Conservation (phyloP, 2,113 vertebrate species). For the Xiphophorus couchianus region DNA sequence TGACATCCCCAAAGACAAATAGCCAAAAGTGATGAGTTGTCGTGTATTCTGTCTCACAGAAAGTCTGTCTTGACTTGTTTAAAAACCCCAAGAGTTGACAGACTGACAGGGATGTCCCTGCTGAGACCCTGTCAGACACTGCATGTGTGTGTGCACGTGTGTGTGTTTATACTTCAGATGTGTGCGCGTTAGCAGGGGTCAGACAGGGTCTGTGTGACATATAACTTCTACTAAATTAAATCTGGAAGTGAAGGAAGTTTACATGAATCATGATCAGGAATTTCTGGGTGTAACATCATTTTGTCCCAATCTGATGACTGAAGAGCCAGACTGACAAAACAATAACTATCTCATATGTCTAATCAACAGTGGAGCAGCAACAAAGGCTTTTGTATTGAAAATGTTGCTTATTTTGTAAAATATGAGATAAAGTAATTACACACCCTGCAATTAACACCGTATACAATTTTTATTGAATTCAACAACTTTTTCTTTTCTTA, state of each 20-base stretch:
- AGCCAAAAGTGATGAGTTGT: conserved; percentile 66
- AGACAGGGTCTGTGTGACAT: background rate
- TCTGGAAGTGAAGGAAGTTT: conserved; percentile 6
- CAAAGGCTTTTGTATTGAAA: no score
- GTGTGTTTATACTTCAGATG: background rate
- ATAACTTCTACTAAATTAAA: conserved; percentile 12
- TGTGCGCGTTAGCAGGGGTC: no score
- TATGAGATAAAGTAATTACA: no score
- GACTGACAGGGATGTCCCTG: conserved; percentile 57
- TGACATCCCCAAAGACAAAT: conserved; percentile 56
- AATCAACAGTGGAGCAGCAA: no score
- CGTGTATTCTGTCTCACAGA: conserved; percentile 53
- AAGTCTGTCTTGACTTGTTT: conserved; percentile 60
- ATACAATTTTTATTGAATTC: no score
- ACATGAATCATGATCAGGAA: background rate
- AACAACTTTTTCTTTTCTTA: no score
- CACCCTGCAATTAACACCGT: no score
- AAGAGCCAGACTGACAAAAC: no score
- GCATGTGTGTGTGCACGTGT: conserved; percentile 31
- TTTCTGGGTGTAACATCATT: background rate
- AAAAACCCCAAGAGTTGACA: conserved; percentile 55
- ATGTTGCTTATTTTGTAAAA: no score
- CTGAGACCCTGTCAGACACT: conserved; percentile 49
- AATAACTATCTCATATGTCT: no score
- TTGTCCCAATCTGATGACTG: no score